Conservation (phyloP, 1,140 invertebrate species). For the Acromyrmex charruanus region DNA sequence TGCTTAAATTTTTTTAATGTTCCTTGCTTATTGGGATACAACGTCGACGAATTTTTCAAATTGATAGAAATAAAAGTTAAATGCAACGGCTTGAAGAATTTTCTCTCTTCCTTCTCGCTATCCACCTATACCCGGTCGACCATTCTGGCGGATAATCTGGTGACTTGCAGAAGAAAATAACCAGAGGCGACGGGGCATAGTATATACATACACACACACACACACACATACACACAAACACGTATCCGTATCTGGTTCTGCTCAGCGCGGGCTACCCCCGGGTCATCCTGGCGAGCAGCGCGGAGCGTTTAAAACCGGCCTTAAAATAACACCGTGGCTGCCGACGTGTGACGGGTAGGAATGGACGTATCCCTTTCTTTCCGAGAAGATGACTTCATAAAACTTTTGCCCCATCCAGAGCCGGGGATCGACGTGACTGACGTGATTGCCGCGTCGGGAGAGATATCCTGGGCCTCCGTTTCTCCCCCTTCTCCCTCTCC, state of each 20-base stretch:
- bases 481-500: neutral
- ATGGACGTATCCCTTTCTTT: conserved; percentile 83
- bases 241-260: conserved; percentile 77
- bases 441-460: conserved; percentile 70
- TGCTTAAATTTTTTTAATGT: no score
- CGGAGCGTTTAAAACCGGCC: conserved; percentile 75
- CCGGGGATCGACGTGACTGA: conserved; percentile 76
- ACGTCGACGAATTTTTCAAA: neutral
- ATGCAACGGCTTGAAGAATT: neutral
- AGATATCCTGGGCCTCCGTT: conserved; percentile 18
- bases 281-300: conserved; percentile 62
- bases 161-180: conserved; percentile 78
- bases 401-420: conserved; percentile 78
- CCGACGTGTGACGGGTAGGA: conserved; percentile 73
- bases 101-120: conserved; percentile 1
- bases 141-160: conserved; percentile 44
- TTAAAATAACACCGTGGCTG: conserved; percentile 84
- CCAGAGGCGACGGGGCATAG: conserved; percentile 53
- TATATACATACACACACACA: neutral
- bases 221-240: neutral
- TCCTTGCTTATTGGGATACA: no score
- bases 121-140: conserved; percentile 30
- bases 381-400: conserved; percentile 84
- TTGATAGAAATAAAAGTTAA: conserved; percentile 24
- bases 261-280: conserved; percentile 76